Percentiles rank a stretch among this genome's conserved stretches.
These are phyloP conservation scores for Furcifer pardalis DNA, from an alignment of 2,797 vertebrate genomes.

Conservation along the genomic window DNA sequence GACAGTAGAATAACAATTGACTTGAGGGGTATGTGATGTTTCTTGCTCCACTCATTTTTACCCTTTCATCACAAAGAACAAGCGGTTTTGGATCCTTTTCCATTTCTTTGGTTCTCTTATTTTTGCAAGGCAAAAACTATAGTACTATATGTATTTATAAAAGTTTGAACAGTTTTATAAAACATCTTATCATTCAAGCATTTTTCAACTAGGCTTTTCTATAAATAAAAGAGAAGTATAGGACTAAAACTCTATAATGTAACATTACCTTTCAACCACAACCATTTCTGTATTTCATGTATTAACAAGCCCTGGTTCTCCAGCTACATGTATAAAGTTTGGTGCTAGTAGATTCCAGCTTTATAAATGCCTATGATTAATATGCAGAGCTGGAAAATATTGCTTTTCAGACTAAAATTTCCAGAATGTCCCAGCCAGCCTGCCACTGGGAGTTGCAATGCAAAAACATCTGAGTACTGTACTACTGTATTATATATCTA, in stretches of 20 bases:
- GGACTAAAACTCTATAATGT: neutral
- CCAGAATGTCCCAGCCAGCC: too few relatives aligned
- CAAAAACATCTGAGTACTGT: too few relatives aligned
- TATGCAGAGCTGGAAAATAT: too few relatives aligned
- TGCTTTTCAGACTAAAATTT: too few relatives aligned
- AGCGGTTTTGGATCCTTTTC: neutral
- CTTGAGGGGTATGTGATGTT: neutral
- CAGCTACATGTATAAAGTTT: too few relatives aligned
- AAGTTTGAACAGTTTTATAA: neutral
- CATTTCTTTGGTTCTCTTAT: slow-evolving; percentile 15
- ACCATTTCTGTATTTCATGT: too few relatives aligned
- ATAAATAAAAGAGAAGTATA: neutral
- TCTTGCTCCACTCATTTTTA: neutral
- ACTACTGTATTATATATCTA: too few relatives aligned
- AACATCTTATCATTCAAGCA: neutral
- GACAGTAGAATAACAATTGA: slow-evolving; percentile 16
- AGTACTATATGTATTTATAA: too few relatives aligned
- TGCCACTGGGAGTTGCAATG: too few relatives aligned
- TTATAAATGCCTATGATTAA: too few relatives aligned
- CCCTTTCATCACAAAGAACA: neutral
- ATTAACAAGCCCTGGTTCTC: too few relatives aligned
- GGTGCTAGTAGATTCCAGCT: too few relatives aligned
- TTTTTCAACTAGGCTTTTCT: neutral
- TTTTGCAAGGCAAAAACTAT: neutral
- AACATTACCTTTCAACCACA: neutral